Conservation (phyloP, 2,888 invertebrate genomes). For the Liodrosophila aerea region DNA sequence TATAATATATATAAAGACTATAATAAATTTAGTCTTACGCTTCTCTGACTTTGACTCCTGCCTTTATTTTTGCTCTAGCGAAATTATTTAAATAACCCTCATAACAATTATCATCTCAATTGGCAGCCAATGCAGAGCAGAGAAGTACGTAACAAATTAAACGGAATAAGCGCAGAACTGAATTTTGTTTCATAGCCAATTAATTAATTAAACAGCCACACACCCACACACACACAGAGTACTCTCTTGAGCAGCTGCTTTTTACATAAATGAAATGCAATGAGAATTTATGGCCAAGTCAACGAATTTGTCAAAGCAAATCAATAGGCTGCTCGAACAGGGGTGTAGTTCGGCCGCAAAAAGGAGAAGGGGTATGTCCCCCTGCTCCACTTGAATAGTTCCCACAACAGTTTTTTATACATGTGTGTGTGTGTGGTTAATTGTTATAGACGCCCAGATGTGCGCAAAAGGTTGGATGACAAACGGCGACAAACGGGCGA, state of each 20-base stretch:
- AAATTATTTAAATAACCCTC: slow-evolving; percentile 69
- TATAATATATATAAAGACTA: background rate
- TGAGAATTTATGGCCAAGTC: slow-evolving; percentile 69
- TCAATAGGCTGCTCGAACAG: slow-evolving; percentile 51
- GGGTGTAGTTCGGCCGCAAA: background rate
- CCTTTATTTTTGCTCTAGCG: background rate
- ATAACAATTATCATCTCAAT: slow-evolving; percentile 70
- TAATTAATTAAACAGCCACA: slow-evolving; percentile 66
- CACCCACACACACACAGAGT: slow-evolving; percentile 37
- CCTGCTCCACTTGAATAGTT: slow-evolving; percentile 29
- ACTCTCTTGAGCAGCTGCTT: slow-evolving; percentile 19
- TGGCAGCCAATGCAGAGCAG: slow-evolving; percentile 54
- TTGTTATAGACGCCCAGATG: slow-evolving; percentile 70
- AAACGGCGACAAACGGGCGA: slow-evolving; percentile 57
- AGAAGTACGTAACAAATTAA: slow-evolving; percentile 22
- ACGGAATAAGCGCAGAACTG: slow-evolving; percentile 21
- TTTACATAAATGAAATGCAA: slow-evolving; percentile 72
- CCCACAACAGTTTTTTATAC: slow-evolving; percentile 41
- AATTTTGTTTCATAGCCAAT: slow-evolving; percentile 51
- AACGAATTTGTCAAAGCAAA: slow-evolving; percentile 70
- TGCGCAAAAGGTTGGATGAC: slow-evolving; percentile 51
- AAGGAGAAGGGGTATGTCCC: background rate
- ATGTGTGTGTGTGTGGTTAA: too few species aligned
- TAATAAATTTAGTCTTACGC: background rate
- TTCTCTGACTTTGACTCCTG: too few species aligned